These are phyloP conservation scores for Perithous albicinctus DNA, from an alignment of 2,888 invertebrate genomes.

Conservation along the genomic window DNA sequence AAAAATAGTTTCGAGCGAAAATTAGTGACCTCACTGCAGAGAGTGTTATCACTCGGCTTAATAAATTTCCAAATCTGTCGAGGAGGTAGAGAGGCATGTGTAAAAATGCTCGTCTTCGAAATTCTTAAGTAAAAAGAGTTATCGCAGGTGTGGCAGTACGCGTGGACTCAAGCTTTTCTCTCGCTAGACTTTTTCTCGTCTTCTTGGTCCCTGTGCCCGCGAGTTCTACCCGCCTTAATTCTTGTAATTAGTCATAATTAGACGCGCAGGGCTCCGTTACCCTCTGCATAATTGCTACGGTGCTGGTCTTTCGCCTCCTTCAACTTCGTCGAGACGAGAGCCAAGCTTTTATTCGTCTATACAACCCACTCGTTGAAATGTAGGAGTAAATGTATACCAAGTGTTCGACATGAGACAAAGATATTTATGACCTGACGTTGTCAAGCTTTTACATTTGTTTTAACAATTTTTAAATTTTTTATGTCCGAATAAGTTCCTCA, in stretches of 20 bases:
- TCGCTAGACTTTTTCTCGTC: constrained; percentile 32
- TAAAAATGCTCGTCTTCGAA: constrained; percentile 21
- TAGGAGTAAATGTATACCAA: neutral
- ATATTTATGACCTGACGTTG: neutral
- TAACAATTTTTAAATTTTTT: neutral
- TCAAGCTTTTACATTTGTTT: neutral
- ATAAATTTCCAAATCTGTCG: constrained; percentile 50
- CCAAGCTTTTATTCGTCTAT: constrained; percentile 29
- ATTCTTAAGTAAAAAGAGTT: constrained; percentile 7
- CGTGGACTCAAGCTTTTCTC: constrained; percentile 13
- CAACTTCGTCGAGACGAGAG: constrained; percentile 30
- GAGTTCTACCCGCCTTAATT: constrained; percentile 51
- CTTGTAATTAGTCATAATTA: constrained; percentile 65
- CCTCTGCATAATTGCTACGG: constrained; percentile 45
- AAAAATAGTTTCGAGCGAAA: neutral
- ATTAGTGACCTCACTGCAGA: constrained; percentile 33
- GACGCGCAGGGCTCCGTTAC: constrained; percentile 47
- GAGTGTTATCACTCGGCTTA: constrained; percentile 48
- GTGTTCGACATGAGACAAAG: constrained; percentile 12
- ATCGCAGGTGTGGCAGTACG: neutral
- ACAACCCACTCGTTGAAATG: neutral
- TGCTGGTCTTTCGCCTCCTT: neutral
- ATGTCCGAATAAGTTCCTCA: too few relatives aligned
- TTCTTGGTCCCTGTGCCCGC: constrained; percentile 40
- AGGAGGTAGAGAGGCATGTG: constrained; percentile 1